These are phyloP conservation scores for Heliconius melpomene DNA, from an alignment of 1,140 invertebrate genomes.

Conservation along the genomic window DNA sequence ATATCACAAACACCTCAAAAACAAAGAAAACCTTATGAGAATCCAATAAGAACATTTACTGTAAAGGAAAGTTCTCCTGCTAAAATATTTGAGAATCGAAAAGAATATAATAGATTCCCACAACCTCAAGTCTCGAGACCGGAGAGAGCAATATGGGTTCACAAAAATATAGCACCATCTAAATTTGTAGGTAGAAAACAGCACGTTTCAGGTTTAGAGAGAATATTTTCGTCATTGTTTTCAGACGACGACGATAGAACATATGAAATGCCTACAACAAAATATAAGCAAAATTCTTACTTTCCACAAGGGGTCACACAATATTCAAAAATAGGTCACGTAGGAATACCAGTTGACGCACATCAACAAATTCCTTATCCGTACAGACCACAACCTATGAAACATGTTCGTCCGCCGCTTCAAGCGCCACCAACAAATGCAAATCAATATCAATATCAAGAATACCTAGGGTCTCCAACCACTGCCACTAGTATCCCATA, in stretches of 20 bases:
- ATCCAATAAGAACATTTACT: slow-evolving; percentile 75
- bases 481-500: slow-evolving; percentile 42
- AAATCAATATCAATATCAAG: slow-evolving; percentile 50
- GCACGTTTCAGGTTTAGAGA: slow-evolving; percentile 57
- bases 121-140: slow-evolving; percentile 45
- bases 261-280: slow-evolving; percentile 46
- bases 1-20: slow-evolving; percentile 75
- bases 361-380: slow-evolving; percentile 54
- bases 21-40: slow-evolving; percentile 66
- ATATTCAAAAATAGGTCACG: slow-evolving; percentile 57
- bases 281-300: slow-evolving; percentile 54
- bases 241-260: slow-evolving; percentile 64
- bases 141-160: slow-evolving; percentile 68
- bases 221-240: slow-evolving; percentile 69
- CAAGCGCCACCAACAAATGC: slow-evolving; percentile 44
- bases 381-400: slow-evolving; percentile 54
- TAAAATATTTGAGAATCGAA: slow-evolving; percentile 42
- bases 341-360: slow-evolving; percentile 48
- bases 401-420: slow-evolving; percentile 50
- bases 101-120: slow-evolving; percentile 46
- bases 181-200: slow-evolving; percentile 49
- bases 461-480: slow-evolving; percentile 35
- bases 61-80: slow-evolving; percentile 63
- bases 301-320: slow-evolving; percentile 42
- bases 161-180: slow-evolving; percentile 66